Conservation (phyloP, 2,797 vertebrate species). For the Eospalax fontanierii region DNA sequence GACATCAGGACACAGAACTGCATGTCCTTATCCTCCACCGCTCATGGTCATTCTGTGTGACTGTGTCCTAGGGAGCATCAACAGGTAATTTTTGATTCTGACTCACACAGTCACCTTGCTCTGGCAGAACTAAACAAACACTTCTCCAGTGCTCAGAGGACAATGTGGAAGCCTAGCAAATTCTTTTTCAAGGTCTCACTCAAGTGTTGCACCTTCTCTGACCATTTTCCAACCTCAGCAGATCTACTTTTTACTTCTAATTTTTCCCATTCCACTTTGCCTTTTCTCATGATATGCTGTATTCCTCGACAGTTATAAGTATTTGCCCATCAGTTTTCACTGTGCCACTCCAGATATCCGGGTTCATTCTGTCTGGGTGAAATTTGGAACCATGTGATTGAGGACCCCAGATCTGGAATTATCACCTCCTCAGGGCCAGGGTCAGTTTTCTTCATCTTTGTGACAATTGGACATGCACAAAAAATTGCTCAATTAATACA, state of each 20-base stretch:
- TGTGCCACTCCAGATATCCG: not conserved
- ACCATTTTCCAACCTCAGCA: not conserved
- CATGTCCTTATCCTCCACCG: accelerated
- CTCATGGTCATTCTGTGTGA: accelerated
- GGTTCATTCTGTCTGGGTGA: not conserved
- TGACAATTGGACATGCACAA: not conserved
- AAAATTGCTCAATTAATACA: constrained; percentile 2
- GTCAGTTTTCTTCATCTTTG: not conserved
- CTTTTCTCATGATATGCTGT: not conserved
- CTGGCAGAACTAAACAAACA: not conserved
- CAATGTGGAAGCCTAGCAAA: not conserved
- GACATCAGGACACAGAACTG: not conserved
- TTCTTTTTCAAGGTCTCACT: constrained; percentile 33
- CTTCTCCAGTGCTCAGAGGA: not conserved
- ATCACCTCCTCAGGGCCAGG: not conserved
- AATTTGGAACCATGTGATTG: not conserved
- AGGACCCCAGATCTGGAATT: accelerated
- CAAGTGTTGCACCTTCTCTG: not conserved
- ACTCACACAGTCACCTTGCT: not conserved
- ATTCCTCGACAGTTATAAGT: not conserved
- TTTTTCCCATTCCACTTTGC: not conserved
- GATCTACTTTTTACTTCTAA: not conserved
- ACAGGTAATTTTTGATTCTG: not conserved
- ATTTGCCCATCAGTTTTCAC: not conserved
- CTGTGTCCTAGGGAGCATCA: not conserved